Evolutionary conservation across 2,888 invertebrate genomes (phyloP), one percentile per base, ranked within the genome.

Genomic region (Troides aeacus): DNA sequence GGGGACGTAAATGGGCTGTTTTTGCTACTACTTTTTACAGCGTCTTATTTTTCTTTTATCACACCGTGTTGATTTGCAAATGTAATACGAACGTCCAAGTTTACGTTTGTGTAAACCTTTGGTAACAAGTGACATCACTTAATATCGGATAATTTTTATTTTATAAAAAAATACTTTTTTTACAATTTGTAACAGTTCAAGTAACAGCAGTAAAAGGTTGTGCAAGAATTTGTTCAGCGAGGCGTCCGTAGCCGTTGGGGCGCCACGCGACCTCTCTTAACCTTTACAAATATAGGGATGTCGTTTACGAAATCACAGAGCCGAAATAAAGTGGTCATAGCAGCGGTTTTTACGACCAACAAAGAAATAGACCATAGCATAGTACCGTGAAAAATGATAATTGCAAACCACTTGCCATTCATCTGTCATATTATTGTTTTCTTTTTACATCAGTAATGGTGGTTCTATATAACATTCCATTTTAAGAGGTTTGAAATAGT

Each of bases 251-350:
- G 69, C 57, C 69, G 57, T 17, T 57, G 8, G 46, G 69, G 66
- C 69, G 69, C 69, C 66, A 36, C 62, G 50, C 66, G 69, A 70
- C 69, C 66, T 66, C 69, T 62, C 23, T 46, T 70, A 62, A 65
- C 69, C 69, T 69, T 65, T 69, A 62, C 57, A 58, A 70, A 62
- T 46, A 65, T 62, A 70, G 62, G 66, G 66, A 50, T 62, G 65
- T 23, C 69, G 46, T 70, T 66, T 39, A 57, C 39, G 24, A 70
- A 62, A 65, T 64, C 56, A 46, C 10, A 24, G 61, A 64, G 39
- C 61, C 60, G 53, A 21, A 60, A 64, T 64, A 69, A 69, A 12
- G 53, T 64, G 53, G 59, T 24, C 46, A 63, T 61, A 57, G 42
- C 23, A 23, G n/a, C 18, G 5, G 15, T 62, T n/a, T 57, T 46